Base-by-base conservation (phyloP, 1,140 invertebrate species). In the Gonatopus flavifemur region DNA sequence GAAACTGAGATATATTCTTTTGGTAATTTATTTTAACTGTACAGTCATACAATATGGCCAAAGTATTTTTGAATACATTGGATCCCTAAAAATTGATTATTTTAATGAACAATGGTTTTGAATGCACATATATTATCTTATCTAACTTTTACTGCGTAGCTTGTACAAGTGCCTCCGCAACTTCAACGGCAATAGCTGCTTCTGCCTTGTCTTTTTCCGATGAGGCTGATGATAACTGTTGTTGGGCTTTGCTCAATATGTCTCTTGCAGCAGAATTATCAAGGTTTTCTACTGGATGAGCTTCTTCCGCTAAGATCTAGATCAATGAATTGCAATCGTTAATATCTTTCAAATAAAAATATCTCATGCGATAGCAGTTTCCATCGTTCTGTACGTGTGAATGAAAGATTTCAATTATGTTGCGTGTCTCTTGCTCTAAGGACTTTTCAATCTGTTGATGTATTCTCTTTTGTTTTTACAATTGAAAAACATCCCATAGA, bases 281-380 rank as follows among this genome's bases (percentile, higher is more conserved):
- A 39, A 99, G 71, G 61, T 86, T 83, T 54, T 93, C 93, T 32
- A 99, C 58, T 8, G 87, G 86, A 61, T 94, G 91, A 22, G 95
- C 95, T 83, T 99, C 97, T 80, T 99, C 97, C 32, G 96, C 97
- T 38, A 99, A 79, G 49, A 99, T 86, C 84, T 86, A 53, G 8
- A 45, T n/a, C n/a, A n/a, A n/a, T n/a, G n/a, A n/a, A n/a, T n/a
- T n/a, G n/a, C n/a, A n/a, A n/a, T n/a, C n/a, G n/a, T n/a, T n/a
- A n/a, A n/a, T n/a, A n/a, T n/a, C n/a, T n/a, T n/a, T n/a, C n/a
- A n/a, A n/a, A n/a, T n/a, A n/a, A n/a, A n/a, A n/a, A n/a, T n/a
- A n/a, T n/a, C n/a, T n/a, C n/a, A n/a, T n/a, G n/a, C n/a, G n/a
- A n/a, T n/a, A n/a, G n/a, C n/a, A n/a, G n/a, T n/a, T n/a, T n/a